These are phyloP conservation scores for Dryobates pubescens DNA, from an alignment of 2,797 vertebrate genomes.

Conservation along the genomic window DNA sequence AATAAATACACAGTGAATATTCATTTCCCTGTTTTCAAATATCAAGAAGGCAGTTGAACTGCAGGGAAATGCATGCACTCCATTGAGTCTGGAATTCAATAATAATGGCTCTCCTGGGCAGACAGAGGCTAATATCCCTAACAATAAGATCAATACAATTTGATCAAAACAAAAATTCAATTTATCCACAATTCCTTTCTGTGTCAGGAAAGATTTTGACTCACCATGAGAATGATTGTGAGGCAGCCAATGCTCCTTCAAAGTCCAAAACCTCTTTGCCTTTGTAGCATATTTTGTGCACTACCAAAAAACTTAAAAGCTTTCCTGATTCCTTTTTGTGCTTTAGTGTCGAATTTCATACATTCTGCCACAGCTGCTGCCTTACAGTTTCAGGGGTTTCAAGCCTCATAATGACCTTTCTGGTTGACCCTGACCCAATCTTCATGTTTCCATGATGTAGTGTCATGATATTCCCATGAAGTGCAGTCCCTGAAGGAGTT, in stretches of 20 bases:
- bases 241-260: neutral
- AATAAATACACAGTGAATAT: neutral
- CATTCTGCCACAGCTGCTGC: neutral
- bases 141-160: neutral
- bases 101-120: neutral
- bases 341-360: neutral
- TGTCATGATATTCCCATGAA: neutral
- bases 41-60: neutral
- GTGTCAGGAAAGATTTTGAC: neutral
- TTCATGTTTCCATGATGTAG: neutral
- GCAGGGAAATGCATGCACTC: neutral
- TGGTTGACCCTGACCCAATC: neutral
- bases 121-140: neutral
- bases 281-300: neutral
- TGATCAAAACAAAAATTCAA: neutral
- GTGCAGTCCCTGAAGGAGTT: slow-evolving; percentile 28
- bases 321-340: neutral
- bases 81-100: neutral
- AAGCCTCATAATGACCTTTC: neutral
- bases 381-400: slow-evolving; percentile 11
- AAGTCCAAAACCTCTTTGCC: neutral
- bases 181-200: neutral
- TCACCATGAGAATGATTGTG: neutral
- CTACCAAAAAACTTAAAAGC: neutral
- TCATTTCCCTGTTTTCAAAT: neutral